These are phyloP conservation scores for Lycorma delicatula DNA, from an alignment of 1,140 invertebrate species.

Conservation along the genomic window DNA sequence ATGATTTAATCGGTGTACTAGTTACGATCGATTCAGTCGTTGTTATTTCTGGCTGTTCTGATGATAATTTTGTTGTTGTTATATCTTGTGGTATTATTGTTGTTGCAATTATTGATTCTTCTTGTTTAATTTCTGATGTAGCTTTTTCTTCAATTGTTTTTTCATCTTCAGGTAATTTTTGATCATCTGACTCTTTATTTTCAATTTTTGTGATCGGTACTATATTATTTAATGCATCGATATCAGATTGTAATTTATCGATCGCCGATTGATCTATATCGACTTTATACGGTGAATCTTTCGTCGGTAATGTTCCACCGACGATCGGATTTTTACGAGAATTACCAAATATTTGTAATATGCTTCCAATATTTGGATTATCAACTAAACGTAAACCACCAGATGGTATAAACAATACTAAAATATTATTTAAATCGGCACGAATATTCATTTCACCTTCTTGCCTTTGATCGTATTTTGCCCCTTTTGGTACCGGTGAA, in stretches of 20 bases:
- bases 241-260: neutral
- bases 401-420: conserved; percentile 33
- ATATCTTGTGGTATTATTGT: too few relatives aligned
- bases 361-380: neutral
- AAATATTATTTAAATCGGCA: conserved; percentile 39
- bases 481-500: too few relatives aligned
- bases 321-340: neutral
- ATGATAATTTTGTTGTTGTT: too few relatives aligned
- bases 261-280: neutral
- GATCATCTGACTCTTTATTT: neutral
- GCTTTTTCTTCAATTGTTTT: neutral
- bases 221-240: neutral
- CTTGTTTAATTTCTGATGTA: neutral
- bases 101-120: too few relatives aligned
- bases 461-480: conserved; percentile 40
- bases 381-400: conserved; percentile 9
- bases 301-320: neutral
- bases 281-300: neutral
- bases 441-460: conserved; percentile 39
- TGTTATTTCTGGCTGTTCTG: too few relatives aligned
- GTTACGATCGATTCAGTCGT: too few relatives aligned
- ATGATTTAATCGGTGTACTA: too few relatives aligned
- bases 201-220: neutral
- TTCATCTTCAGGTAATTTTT: too few relatives aligned
- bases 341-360: neutral